A percentile compares a stretch with the other conserved stretches of the same genome.
phyloP scores from a whole-genome alignment of 2,113 vertebrate species.

The Toxostoma redivivum region DNA sequence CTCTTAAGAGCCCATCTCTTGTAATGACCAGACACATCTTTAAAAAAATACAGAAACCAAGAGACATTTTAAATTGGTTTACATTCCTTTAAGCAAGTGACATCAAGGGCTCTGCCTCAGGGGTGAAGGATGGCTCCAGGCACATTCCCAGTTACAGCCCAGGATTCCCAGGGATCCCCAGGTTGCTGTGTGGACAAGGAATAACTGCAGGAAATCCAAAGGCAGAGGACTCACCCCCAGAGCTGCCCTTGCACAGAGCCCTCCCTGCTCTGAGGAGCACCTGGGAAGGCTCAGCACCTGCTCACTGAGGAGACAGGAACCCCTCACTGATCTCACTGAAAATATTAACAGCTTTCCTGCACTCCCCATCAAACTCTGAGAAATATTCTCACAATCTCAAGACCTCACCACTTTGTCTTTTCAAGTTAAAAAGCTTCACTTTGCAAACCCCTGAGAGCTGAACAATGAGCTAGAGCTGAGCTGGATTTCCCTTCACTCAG shows the following conservation, averaged over 20 bases:
- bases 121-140: not conserved
- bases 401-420: not conserved
- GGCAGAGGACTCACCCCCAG: not conserved
- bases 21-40: not conserved
- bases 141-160: rapidly evolving
- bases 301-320: not conserved
- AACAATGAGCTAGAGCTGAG: not conserved
- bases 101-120: not conserved
- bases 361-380: not conserved
- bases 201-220: not conserved
- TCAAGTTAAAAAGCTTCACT: not conserved
- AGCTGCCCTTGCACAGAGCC: not conserved
- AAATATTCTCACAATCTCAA: not conserved
- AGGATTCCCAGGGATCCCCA: not conserved
- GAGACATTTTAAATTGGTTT: not conserved
- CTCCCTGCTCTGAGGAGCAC: not conserved
- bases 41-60: not conserved
- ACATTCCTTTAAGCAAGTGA: not conserved
- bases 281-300: not conserved
- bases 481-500: not conserved
- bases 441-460: not conserved
- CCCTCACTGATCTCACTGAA: not conserved
- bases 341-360: not conserved
- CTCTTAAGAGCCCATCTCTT: not conserved
- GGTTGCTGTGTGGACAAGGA: not conserved